Base-by-base conservation (phyloP, 2,797 vertebrate genomes). In the Decapterus maruadsi region DNA sequence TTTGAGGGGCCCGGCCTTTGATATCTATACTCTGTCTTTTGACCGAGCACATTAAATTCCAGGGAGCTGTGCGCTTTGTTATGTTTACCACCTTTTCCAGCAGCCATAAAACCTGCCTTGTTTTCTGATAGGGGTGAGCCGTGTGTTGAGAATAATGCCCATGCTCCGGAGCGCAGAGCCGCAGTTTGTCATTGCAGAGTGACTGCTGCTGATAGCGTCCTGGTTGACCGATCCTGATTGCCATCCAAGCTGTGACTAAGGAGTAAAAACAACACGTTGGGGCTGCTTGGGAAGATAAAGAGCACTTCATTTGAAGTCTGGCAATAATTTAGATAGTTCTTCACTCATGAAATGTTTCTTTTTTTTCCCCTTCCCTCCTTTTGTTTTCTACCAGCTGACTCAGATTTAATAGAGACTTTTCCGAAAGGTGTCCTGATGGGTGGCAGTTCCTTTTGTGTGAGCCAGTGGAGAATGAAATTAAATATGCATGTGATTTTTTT, bases 381-480 rank as follows among this genome's bases (percentile, higher is more conserved):
- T 48, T 48, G 46, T n/a, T 51, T 11, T 22, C 65, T 72, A 54
- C 72, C 56, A 85, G 82, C 83, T 87, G 89, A 90, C 87, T 87
- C 77, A 64, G 76, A 86, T 87, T 90, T 93, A 90, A 93, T 90
- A 84, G 90, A 93, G 90, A 89, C 84, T 89, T 92, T 85, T 87
- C 78, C 53, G 50, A 90, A 88, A 93, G 90, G 89, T 92, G 90
- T 93, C 87, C 90, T 92, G 89, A 92, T 87, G 85, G 91, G 85
- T 90, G 92, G 87, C 88, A 88, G 85, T 77, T 91, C 90, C 83
- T 82, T 93, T 90, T 95, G 92, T 94, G 89, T 88, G 90, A 93
- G 81, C 89, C 94, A 93, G 86, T 89, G 93, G 90, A 94, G 93
- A 95, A 95, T 94, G 92, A 95, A 95, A 94, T 95, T 92, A 95